Conservation (phyloP, 2,888 invertebrate species). For the Galerucella calmariensis region DNA sequence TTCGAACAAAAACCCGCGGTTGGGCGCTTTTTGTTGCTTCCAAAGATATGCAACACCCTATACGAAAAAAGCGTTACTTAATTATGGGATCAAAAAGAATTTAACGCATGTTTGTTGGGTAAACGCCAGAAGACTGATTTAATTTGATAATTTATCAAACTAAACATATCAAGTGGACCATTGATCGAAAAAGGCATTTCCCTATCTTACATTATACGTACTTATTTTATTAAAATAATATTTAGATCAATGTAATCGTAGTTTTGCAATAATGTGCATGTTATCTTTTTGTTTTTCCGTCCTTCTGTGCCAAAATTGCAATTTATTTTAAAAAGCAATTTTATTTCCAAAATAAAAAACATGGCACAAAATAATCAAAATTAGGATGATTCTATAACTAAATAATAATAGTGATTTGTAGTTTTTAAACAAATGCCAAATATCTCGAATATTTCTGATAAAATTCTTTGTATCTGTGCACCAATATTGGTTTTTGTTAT, state of each 20-base stretch:
- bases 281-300: constrained; percentile 43
- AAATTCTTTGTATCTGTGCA: too few relatives aligned
- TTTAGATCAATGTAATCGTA: constrained; percentile 19
- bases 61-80: too few relatives aligned
- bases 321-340: constrained; percentile 9
- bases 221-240: constrained; percentile 25
- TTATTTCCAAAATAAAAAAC: too few relatives aligned
- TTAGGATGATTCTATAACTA: too few relatives aligned
- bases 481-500: too few relatives aligned
- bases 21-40: too few relatives aligned
- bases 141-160: constrained; percentile 19
- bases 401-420: too few relatives aligned
- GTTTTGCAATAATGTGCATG: constrained; percentile 23
- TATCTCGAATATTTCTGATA: too few relatives aligned
- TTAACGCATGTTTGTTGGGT: constrained; percentile 15
- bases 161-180: constrained; percentile 29
- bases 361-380: too few relatives aligned
- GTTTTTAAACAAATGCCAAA: too few relatives aligned
- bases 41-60: too few relatives aligned
- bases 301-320: constrained; percentile 48
- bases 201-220: neutral
- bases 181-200: constrained; percentile 25
- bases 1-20: too few relatives aligned
- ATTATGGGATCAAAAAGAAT: neutral
- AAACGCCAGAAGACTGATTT: constrained; percentile 22